Evolutionary conservation across 2,113 vertebrate genomes (phyloP).

Genomic region (Excalfactoria chinensis): DNA sequence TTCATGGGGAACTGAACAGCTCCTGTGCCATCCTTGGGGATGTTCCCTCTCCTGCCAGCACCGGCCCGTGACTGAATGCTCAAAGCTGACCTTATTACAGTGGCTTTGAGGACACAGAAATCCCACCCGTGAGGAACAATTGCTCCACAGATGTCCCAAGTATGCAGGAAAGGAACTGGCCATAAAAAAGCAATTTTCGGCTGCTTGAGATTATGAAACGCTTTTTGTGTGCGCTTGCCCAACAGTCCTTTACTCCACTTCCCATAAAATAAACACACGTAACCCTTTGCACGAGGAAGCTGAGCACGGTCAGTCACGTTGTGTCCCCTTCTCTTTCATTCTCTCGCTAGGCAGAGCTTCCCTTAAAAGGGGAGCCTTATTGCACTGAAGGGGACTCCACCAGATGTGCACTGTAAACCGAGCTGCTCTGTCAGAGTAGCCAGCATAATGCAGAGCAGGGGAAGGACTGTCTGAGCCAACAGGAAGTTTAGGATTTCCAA

Average conservation of each 20-base stretch:
- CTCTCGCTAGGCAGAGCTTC: slow-evolving; percentile 38
- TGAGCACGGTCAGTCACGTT: slow-evolving; percentile 25
- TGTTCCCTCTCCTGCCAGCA: background rate
- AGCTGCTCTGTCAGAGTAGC: slow-evolving; percentile 17
- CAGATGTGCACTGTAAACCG: slow-evolving; percentile 44
- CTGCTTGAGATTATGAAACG: slow-evolving; percentile 61
- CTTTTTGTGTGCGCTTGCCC: slow-evolving; percentile 56
- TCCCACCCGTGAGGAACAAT: slow-evolving; percentile 63
- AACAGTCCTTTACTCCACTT: slow-evolving; percentile 59
- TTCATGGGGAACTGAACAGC: background rate
- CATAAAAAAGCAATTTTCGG: slow-evolving; percentile 60
- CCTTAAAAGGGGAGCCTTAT: slow-evolving; percentile 62
- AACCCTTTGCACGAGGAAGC: slow-evolving; percentile 50
- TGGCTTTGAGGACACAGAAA: slow-evolving; percentile 28
- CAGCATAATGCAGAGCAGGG: background rate
- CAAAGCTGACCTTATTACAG: background rate
- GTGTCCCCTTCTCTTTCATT: slow-evolving; percentile 13
- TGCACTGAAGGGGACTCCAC: slow-evolving; percentile 38
- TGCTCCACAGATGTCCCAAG: slow-evolving; percentile 61
- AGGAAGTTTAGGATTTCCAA: background rate
- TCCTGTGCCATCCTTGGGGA: background rate
- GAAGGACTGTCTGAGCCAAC: background rate
- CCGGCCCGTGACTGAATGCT: background rate
- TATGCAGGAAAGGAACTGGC: slow-evolving; percentile 56
- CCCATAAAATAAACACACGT: slow-evolving; percentile 62